Percentiles rank a stretch among this genome's conserved stretches.
phyloP scores from a whole-genome alignment of 2,113 vertebrate genomes.

The Sylvia atricapilla region DNA sequence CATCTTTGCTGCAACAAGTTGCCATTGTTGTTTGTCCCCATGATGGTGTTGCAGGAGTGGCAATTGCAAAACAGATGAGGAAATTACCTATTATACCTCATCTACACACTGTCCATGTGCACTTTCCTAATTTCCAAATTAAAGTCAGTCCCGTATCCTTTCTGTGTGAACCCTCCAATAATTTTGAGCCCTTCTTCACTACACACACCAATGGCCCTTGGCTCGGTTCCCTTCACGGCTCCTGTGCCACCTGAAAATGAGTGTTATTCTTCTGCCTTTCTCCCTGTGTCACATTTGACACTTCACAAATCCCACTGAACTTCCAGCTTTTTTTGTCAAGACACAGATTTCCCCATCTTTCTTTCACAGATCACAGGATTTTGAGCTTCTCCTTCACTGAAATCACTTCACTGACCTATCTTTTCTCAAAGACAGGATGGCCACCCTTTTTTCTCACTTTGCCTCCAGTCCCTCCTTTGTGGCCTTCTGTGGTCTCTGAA shows the following conservation, averaged over 20 bases:
- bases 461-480: not conserved
- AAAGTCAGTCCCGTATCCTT: not conserved
- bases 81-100: not conserved
- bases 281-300: not conserved
- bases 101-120: not conserved
- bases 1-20: not conserved
- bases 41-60: not conserved
- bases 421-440: not conserved
- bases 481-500: not conserved
- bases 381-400: not conserved
- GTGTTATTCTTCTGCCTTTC: not conserved
- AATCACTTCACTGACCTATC: not conserved
- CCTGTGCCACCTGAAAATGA: not conserved
- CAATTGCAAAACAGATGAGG: not conserved
- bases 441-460: not conserved
- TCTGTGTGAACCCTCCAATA: not conserved
- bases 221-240: not conserved
- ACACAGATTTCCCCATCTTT: not conserved
- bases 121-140: not conserved
- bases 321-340: not conserved
- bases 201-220: too few species aligned
- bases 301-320: not conserved
- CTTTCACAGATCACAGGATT: not conserved
- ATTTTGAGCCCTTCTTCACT: not conserved
- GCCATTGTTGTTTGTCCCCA: not conserved